Evolutionary conservation across 2,113 vertebrate genomes (phyloP).

Genomic region (Galemys pyrenaicus): DNA sequence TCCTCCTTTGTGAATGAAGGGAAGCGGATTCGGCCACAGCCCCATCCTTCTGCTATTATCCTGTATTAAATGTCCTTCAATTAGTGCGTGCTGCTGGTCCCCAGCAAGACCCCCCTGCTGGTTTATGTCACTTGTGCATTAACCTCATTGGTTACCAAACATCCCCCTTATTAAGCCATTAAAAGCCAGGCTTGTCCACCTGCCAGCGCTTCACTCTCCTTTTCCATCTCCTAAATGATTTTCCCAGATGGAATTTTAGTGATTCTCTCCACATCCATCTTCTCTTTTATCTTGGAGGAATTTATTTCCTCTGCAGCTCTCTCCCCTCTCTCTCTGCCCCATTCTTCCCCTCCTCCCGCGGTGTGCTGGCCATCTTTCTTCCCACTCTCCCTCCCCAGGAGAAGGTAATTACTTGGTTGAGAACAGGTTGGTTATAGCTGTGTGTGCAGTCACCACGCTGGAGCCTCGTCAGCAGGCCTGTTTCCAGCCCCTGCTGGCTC

Average conservation of each 20-base stretch:
- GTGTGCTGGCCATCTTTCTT: conserved; percentile 44
- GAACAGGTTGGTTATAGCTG: conserved; percentile 73
- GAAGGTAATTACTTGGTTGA: conserved; percentile 74
- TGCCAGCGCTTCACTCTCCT: conserved; percentile 71
- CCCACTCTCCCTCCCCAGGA: conserved; percentile 60
- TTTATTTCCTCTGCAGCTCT: conserved; percentile 44
- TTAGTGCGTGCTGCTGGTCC: conserved; percentile 83
- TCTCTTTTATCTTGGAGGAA: conserved; percentile 54
- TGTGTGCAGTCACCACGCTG: conserved; percentile 67
- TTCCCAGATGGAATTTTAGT: conserved; percentile 77
- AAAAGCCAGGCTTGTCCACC: conserved; percentile 81
- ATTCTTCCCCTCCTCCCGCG: background rate
- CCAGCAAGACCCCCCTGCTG: conserved; percentile 81
- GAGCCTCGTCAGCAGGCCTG: conserved; percentile 68
- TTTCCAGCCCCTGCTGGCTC: conserved; percentile 70
- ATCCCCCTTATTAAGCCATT: conserved; percentile 87
- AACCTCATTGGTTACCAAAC: conserved; percentile 86
- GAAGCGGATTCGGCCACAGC: conserved; percentile 80
- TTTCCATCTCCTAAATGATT: conserved; percentile 74
- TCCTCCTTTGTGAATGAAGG: conserved; percentile 83
- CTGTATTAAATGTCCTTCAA: conserved; percentile 84
- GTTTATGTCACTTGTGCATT: conserved; percentile 85
- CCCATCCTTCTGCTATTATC: conserved; percentile 84
- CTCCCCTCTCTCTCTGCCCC: conserved; percentile 38
- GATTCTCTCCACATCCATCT: conserved; percentile 54